Conservation (phyloP, 2,797 vertebrate species). For the Onychomys leucogaster region DNA sequence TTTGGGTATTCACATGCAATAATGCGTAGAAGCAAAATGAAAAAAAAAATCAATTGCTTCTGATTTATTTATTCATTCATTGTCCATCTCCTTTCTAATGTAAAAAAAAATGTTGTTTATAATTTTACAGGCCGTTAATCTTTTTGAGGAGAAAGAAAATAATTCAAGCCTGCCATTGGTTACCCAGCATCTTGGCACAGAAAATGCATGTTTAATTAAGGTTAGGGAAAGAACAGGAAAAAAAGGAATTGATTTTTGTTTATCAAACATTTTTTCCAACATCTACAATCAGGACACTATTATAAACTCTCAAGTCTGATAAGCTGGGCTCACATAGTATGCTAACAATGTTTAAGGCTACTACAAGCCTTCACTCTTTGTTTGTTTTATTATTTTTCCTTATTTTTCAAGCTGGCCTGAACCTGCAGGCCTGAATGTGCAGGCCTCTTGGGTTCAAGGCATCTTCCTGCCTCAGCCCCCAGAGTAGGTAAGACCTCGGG, state of each 20-base stretch:
- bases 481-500: too few species aligned
- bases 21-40: slow-evolving; percentile 53
- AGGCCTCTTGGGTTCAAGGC: neutral
- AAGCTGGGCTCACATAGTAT: neutral
- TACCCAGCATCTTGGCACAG: slow-evolving; percentile 31
- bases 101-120: slow-evolving; percentile 45
- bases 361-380: neutral
- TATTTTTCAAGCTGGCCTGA: neutral
- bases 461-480: neutral
- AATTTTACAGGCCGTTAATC: slow-evolving; percentile 65
- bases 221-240: slow-evolving; percentile 47
- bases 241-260: slow-evolving; percentile 28
- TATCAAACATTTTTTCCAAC: neutral
- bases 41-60: slow-evolving; percentile 66
- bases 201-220: slow-evolving; percentile 70
- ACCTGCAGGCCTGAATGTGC: neutral
- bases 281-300: slow-evolving; percentile 12
- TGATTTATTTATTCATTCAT: slow-evolving; percentile 75
- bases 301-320: neutral
- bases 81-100: slow-evolving; percentile 55
- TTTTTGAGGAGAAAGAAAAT: slow-evolving; percentile 67
- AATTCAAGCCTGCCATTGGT: slow-evolving; percentile 38
- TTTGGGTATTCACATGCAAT: slow-evolving; percentile 68
- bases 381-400: neutral
- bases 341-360: slow-evolving; percentile 28